A percentile compares a stretch with the other conserved stretches of the same genome.
Conservation (phyloP, 2,113 vertebrate species). For the Varanus komodoensis region DNA sequence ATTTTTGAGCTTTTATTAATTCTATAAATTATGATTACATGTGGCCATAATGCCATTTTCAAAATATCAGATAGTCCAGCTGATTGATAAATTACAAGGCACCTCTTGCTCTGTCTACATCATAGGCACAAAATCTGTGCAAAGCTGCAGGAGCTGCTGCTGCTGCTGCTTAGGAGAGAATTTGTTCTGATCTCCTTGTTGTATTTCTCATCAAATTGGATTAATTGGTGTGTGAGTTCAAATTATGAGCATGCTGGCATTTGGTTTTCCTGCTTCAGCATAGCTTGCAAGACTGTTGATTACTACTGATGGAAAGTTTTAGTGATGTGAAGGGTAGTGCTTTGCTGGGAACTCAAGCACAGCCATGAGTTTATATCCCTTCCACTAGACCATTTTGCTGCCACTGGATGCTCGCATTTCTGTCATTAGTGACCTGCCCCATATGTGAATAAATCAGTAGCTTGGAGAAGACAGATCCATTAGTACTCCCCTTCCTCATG, state of each 20-base stretch:
- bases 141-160: neutral
- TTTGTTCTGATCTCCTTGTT: constrained; percentile 10
- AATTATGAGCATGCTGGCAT: neutral
- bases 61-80: neutral
- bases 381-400: constrained; percentile 35
- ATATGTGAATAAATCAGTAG: constrained; percentile 41
- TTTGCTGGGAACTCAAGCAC: constrained; percentile 9
- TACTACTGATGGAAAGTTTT: constrained; percentile 32
- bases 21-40: neutral
- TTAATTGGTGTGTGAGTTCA: neutral
- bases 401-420: constrained; percentile 42
- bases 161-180: constrained; percentile 14
- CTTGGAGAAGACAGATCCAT: constrained; percentile 38
- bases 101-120: neutral
- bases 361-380: constrained; percentile 21
- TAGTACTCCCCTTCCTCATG: constrained; percentile 8
- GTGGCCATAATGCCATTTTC: neutral
- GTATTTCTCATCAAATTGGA: neutral
- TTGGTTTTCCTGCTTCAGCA: constrained; percentile 2
- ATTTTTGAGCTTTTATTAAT: neutral
- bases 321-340: neutral
- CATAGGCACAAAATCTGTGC: neutral
- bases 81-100: neutral
- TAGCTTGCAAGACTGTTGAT: constrained; percentile 29
- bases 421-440: constrained; percentile 56